phyloP scores from a whole-genome alignment of 2,113 vertebrate species.

The cattle (Bos taurus) region DNA sequence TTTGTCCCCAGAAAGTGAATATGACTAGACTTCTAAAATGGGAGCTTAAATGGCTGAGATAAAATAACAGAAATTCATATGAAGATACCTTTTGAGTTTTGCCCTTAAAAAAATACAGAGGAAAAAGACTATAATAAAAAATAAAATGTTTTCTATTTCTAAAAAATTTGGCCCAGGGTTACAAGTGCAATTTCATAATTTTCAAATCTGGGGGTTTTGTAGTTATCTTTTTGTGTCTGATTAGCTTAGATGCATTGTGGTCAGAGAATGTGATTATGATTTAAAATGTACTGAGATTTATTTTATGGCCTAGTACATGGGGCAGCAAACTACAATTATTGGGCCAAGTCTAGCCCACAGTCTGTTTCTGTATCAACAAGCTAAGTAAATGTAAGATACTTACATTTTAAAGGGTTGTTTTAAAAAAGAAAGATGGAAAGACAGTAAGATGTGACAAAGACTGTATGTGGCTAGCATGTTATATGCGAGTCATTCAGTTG shows the following conservation, averaged over 20 bases:
- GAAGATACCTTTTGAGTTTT: neutral
- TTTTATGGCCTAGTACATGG: neutral
- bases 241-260: neutral
- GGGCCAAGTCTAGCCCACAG: neutral
- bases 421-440: neutral
- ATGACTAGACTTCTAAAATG: conserved; percentile 2
- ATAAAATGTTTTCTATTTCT: neutral
- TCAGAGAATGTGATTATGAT: neutral
- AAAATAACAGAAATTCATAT: neutral
- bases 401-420: neutral
- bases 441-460: neutral
- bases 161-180: neutral
- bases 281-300: conserved; percentile 1
- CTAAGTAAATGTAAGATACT: neutral
- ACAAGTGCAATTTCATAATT: neutral
- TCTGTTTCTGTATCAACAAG: neutral
- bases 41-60: neutral
- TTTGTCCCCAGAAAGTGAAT: neutral
- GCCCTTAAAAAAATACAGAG: neutral
- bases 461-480: neutral
- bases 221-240: neutral
- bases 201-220: conserved; percentile 7
- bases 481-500: neutral
- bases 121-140: neutral
- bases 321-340: neutral